Evolutionary conservation across 2,113 vertebrate species (phyloP), one percentile per base, ranked within the genome.

Genomic region (Pelobates fuscus): DNA sequence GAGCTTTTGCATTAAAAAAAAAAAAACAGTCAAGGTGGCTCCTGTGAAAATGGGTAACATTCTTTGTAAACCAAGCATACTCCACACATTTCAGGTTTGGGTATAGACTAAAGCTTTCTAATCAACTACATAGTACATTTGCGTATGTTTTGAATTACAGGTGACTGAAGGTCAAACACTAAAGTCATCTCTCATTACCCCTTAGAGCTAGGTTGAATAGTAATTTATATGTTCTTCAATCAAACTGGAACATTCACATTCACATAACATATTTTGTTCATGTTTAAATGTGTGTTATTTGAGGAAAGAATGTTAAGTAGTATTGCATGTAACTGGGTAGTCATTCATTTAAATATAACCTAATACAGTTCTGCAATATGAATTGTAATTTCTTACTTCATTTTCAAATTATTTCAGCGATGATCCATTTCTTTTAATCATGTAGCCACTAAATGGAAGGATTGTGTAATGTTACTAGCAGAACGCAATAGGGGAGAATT

Each of bases 141-240:
- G 30, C 41, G 27, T 71, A 32, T 71, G 70, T 27, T 62, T 52
- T 71, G 18, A 32, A 71, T 71, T 62, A 71, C 57, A 71, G 59
- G 59, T 71, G 59, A 63, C 25, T 62, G 14, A n/a, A 62, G 59
- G 43, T 18, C 59, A 49, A 29, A 62, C 21, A n/a, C n/a, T 61
- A 10, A 12, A 46, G 57, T 24, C 25, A 61, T 21, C 26, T 24
- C 15, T 62, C 59, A 63, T 71, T 52, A 23, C 41, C 4, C 27
- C n/a, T 25, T 62, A 23, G 20, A 62, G 10, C 46, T 52, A 32
- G 43, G 3, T 11, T 52, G 20, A 21, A 52, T 17, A 14, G 7
- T 23, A 62, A 29, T 18, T 60, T 0, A n/a, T 2, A 21, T 54
- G 26, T 10, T 54, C 37, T n/a, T 59, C 17, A 43, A 27, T 62